Base-by-base conservation (phyloP, 2,113 vertebrate species). In the Amia ocellicauda region DNA sequence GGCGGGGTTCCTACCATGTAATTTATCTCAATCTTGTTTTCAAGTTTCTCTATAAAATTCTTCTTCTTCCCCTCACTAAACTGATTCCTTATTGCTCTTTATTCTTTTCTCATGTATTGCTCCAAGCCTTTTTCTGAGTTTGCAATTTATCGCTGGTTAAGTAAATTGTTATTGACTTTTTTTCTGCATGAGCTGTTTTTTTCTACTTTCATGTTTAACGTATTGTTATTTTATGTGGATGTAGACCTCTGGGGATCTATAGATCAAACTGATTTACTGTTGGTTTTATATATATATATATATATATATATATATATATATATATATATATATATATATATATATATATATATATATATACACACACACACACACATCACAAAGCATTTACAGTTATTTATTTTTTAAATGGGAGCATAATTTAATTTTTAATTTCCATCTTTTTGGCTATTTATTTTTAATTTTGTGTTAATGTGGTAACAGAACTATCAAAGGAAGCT, bases 101-200 rank as follows among this genome's bases (percentile, higher is more conserved):
- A 14, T 60, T 68, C 75, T 68, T 74, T 74, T 72, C 17, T 67
- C 1, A 67, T 65, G 63, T 27, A 50, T 55, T 51, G 50, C 69
- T 0, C 0, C 47, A 78, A 84, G 74, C 51, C 60, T 58, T 58
- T 53, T 52, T 61, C 67, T 67, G 74, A 67, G 65, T 73, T 74
- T 75, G 80, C 70, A 76, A 72, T 69, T 78, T 85, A 81, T 77
- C 62, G 78, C 77, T 85, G 78, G 56, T 82, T 86, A 81, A 78
- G 74, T 72, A 84, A 87, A 86, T 77, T 73, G 73, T 74, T 82
- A 85, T 79, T 85, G 85, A 68, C 81, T 74, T 83, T 88, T 83
- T 88, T 89, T 86, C 77, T 78, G 70, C 80, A 73, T 77, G 62
- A 79, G 78, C 80, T 79, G 61, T 62, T 76, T 75, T 73, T 80